A percentile compares a stretch with the other conserved stretches of the same genome.
These are phyloP conservation scores for Aleiodes alternator DNA, from an alignment of 2,888 invertebrate genomes.

Conservation along the genomic window DNA sequence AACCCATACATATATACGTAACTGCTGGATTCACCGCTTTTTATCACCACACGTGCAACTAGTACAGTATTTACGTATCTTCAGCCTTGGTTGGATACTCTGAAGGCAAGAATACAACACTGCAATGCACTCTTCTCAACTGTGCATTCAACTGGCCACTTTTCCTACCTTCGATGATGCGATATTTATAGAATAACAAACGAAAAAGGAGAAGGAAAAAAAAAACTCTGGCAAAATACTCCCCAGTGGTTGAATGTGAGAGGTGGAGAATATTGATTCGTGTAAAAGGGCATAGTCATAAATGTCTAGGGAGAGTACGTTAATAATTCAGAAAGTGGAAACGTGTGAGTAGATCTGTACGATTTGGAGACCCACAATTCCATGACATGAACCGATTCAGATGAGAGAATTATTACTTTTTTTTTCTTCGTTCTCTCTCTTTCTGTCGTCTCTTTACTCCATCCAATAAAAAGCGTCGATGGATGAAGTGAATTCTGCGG, in stretches of 20 bases:
- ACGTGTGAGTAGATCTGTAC: constrained; percentile 38
- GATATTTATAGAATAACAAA: constrained; percentile 41
- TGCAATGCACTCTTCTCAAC: constrained; percentile 11
- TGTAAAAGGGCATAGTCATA: constrained; percentile 20
- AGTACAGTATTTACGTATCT: constrained; percentile 27
- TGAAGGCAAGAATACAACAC: neutral
- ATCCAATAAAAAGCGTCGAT: constrained; percentile 10
- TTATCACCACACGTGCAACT: constrained; percentile 46
- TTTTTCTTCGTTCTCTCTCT: constrained; percentile 4
- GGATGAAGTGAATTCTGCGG: constrained; percentile 30
- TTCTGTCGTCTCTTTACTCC: neutral
- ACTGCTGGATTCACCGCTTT: no score
- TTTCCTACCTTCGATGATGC: constrained; percentile 14
- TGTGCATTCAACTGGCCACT: constrained; percentile 29
- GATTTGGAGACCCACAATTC: neutral
- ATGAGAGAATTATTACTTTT: constrained; percentile 15
- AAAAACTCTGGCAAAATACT: constrained; percentile 12
- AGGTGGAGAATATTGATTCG: constrained; percentile 16
- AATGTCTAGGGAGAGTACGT: constrained; percentile 29
- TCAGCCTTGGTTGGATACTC: constrained; percentile 46
- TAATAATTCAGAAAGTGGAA: constrained; percentile 37
- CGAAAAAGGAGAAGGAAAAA: constrained; percentile 17
- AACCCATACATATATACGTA: no score
- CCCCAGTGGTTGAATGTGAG: constrained; percentile 7
- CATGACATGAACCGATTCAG: constrained; percentile 7